Evolutionary conservation across 2,113 vertebrate species (phyloP).

Genomic region (Leucopsar rothschildi): DNA sequence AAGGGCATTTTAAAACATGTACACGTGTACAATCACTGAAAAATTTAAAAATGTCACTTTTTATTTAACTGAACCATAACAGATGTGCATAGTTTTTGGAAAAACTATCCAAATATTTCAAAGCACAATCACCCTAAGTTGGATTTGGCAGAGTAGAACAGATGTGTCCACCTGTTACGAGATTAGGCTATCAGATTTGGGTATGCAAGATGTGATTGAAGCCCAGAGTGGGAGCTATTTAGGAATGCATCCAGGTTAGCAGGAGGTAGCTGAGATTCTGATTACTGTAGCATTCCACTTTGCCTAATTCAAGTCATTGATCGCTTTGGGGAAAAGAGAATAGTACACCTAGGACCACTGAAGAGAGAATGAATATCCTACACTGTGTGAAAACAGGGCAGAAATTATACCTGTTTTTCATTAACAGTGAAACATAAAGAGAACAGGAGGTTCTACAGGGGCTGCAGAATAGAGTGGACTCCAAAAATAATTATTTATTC

Average conservation of each 20-base stretch:
- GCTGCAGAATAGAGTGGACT: neutral
- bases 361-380: neutral
- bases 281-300: slow-evolving; percentile 36
- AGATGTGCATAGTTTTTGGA: slow-evolving; percentile 63
- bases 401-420: neutral
- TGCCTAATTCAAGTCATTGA: neutral
- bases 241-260: slow-evolving; percentile 59
- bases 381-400: neutral
- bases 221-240: slow-evolving; percentile 40
- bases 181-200: slow-evolving; percentile 30
- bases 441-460: neutral
- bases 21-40: neutral
- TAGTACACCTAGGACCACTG: neutral
- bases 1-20: neutral
- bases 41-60: neutral
- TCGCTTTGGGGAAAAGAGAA: neutral
- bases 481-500: slow-evolving; percentile 13
- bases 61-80: slow-evolving; percentile 28
- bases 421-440: neutral
- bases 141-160: slow-evolving; percentile 66
- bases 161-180: slow-evolving; percentile 73
- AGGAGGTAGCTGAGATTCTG: slow-evolving; percentile 41
- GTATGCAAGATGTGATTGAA: slow-evolving; percentile 53
- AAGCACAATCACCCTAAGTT: slow-evolving; percentile 46
- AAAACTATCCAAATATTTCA: slow-evolving; percentile 62